These are phyloP conservation scores for Ectemnius cavifrons DNA, from an alignment of 2,888 invertebrate species.

Conservation along the genomic window DNA sequence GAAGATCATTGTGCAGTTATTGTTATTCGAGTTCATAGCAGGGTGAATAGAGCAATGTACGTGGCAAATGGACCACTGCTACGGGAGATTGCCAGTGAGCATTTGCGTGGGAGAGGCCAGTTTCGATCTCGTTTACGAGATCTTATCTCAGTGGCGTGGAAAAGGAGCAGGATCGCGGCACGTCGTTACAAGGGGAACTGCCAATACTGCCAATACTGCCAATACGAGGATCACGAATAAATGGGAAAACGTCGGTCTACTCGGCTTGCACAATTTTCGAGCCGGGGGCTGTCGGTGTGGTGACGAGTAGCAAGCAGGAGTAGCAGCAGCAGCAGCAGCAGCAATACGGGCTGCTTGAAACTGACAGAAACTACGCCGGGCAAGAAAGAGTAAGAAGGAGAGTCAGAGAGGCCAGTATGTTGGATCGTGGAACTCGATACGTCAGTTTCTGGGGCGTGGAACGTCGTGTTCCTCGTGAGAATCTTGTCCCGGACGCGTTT, in stretches of 20 bases:
- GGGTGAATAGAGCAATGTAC: constrained; percentile 42
- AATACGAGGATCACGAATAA: constrained; percentile 40
- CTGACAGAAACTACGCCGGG: neutral
- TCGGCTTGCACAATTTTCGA: constrained; percentile 65
- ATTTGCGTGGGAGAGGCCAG: constrained; percentile 60
- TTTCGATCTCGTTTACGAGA: constrained; percentile 62
- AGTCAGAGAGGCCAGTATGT: constrained; percentile 30
- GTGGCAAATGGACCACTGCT: constrained; percentile 44
- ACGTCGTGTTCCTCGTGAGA: constrained; percentile 57
- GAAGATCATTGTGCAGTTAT: neutral
- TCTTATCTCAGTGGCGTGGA: constrained; percentile 52
- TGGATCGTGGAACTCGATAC: constrained; percentile 61
- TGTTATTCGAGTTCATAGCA: constrained; percentile 16
- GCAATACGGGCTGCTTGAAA: too few relatives aligned
- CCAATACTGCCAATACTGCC: constrained; percentile 15
- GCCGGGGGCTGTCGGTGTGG: constrained; percentile 43
- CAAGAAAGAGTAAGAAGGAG: neutral
- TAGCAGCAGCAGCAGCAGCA: constrained; percentile 9
- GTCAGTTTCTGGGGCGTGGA: constrained; percentile 60
- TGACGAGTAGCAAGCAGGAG: constrained; percentile 13
- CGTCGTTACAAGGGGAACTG: constrained; percentile 41
- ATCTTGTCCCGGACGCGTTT: constrained; percentile 57
- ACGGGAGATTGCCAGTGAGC: constrained; percentile 29
- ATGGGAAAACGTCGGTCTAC: constrained; percentile 41
- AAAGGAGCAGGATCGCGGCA: constrained; percentile 27